phyloP scores from a whole-genome alignment of 2,888 invertebrate species.

The Coleophora deauratella region DNA sequence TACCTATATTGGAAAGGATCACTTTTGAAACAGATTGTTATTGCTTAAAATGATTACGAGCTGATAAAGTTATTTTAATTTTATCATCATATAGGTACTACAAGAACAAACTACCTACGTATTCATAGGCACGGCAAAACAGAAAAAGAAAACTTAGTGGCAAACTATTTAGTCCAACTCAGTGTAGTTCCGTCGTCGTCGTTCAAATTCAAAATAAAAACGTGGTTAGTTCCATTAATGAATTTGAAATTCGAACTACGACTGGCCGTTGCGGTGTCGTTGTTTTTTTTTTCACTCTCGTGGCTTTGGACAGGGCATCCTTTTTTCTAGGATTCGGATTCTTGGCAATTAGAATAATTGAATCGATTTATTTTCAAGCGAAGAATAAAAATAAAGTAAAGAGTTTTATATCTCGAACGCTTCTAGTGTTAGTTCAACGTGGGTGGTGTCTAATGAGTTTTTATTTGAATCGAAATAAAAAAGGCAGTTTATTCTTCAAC shows the following conservation, averaged over 20 bases:
- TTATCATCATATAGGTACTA: too few relatives aligned
- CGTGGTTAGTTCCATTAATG: constrained; percentile 34
- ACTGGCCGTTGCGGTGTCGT: constrained; percentile 11
- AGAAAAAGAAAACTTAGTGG: too few relatives aligned
- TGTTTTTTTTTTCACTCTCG: constrained; percentile 22
- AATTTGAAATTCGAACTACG: constrained; percentile 29
- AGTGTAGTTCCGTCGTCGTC: constrained; percentile 17
- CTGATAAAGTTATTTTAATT: too few relatives aligned
- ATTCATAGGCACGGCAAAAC: too few relatives aligned
- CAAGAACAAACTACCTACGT: too few relatives aligned
- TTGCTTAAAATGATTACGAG: too few relatives aligned
- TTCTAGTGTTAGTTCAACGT: constrained; percentile 18
- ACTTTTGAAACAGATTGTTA: too few relatives aligned
- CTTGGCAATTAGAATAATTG: constrained; percentile 22
- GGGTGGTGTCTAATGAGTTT: constrained; percentile 18
- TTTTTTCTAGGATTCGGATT: constrained; percentile 20
- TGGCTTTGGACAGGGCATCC: constrained; percentile 22
- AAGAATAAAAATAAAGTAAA: constrained; percentile 14
- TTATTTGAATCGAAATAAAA: constrained; percentile 5
- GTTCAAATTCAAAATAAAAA: constrained; percentile 30
- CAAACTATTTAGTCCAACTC: too few relatives aligned
- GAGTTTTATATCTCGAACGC: constrained; percentile 18
- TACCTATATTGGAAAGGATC: too few relatives aligned
- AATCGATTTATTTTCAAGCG: constrained; percentile 19
- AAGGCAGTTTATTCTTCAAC: too few relatives aligned